Percentiles rank a stretch among this genome's conserved stretches.
Conservation (phyloP, 2,797 vertebrate species). For the Xiphophorus birchmanni region DNA sequence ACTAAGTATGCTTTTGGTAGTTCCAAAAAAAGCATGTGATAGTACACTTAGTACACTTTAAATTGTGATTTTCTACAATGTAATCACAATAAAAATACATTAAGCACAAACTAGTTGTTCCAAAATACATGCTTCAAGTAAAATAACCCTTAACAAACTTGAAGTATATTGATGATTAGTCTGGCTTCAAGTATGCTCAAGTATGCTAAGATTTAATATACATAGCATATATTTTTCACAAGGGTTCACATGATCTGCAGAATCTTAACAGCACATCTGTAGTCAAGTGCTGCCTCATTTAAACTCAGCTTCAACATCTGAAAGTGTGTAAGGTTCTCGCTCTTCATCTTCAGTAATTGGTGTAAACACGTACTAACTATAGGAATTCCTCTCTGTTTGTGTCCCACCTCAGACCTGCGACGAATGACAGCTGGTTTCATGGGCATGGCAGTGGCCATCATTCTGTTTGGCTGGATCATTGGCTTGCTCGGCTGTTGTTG, state of each 20-base stretch:
- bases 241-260: neutral
- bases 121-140: too few relatives aligned
- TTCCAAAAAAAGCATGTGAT: too few relatives aligned
- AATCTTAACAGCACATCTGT: neutral
- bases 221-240: too few relatives aligned
- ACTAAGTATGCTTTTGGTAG: too few relatives aligned
- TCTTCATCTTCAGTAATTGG: neutral
- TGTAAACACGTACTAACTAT: accelerated
- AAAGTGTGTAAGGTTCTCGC: neutral
- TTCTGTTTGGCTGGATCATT: slow-evolving; percentile 97
- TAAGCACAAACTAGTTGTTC: too few relatives aligned
- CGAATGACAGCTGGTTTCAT: slow-evolving; percentile 99
- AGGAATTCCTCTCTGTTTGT: neutral
- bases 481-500: slow-evolving; percentile 98
- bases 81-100: too few relatives aligned
- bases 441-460: slow-evolving; percentile 99
- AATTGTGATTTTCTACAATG: too few relatives aligned
- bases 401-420: slow-evolving; percentile 86
- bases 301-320: neutral
- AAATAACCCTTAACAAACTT: too few relatives aligned
- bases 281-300: neutral
- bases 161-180: too few relatives aligned
- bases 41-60: too few relatives aligned
- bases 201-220: too few relatives aligned
- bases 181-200: too few relatives aligned